phyloP scores from a whole-genome alignment of 2,797 vertebrate genomes.

The Phoebastria nigripes region DNA sequence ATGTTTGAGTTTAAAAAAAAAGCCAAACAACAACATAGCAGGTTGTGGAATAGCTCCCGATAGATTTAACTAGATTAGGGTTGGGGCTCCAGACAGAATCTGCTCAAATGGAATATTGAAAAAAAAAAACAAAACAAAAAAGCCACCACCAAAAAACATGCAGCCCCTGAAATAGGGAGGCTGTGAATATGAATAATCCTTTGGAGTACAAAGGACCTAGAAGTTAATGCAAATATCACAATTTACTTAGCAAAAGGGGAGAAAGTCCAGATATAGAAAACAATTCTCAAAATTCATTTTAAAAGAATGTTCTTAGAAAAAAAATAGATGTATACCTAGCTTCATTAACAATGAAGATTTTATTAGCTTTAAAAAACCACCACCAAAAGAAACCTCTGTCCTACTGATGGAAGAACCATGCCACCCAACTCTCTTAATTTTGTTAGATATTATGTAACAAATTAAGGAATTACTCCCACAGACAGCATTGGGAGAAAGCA shows the following conservation, averaged over 20 bases:
- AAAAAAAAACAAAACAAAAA: neutral
- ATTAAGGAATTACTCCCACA: neutral
- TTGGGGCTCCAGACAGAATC: neutral
- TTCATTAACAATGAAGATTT: neutral
- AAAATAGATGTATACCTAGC: neutral
- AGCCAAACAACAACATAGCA: neutral
- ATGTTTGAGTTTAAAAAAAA: neutral
- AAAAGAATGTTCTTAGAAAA: neutral
- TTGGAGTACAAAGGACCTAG: neutral
- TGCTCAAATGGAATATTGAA: neutral
- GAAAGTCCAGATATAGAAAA: neutral
- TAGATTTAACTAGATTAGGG: neutral
- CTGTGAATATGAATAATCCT: neutral
- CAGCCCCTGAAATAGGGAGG: neutral
- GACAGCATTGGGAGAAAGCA: neutral
- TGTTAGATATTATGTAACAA: neutral
- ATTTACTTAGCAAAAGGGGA: neutral
- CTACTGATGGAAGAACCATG: neutral
- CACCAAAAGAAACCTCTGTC: neutral
- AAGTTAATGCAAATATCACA: neutral
- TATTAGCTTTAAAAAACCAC: neutral
- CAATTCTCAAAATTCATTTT: neutral
- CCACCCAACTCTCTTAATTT: neutral
- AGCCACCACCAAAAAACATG: too few species aligned
- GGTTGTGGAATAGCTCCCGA: neutral